Evolutionary conservation across 2,113 vertebrate species (phyloP), one percentile per base, ranked within the genome.

Genomic region (Hippoglossus stenolepis): DNA sequence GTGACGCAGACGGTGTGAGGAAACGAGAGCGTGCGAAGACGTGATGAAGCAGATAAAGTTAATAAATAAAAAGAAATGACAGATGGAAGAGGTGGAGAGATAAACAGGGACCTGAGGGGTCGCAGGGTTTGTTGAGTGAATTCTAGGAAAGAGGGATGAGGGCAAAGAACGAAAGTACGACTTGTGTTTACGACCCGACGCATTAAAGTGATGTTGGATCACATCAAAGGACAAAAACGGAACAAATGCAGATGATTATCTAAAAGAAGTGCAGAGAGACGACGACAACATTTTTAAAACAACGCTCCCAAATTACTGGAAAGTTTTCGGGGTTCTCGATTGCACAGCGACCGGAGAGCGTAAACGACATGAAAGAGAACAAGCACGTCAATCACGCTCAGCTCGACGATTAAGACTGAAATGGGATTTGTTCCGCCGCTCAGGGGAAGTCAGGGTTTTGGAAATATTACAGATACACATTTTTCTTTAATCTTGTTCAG

Each of bases 371-470:
- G 3, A 62, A 69, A 59, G 58, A 21, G 62, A 76, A 63, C 13
- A 40, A n/a, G 59, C 18, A 1, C 54, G 82, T 87, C 85, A 65
- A 62, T 82, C 78, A 76, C 1, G 38, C 75, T 81, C 24, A 53
- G 82, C 70, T 65, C 14, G 57, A 73, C 68, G 75, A 87, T 72
- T 66, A 75, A 81, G 67, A 49, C 66, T 15, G 10, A 23, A 69
- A 87, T 62, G 72, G 66, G 85, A 84, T 84, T 81, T 68, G 70
- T 77, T 56, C 15, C 14, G 77, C 74, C 45, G 31, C 28, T 28
- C 28, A 28, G 28, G 28, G 28, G 28, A 28, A 28, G n/a, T n/a
- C n/a, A n/a, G n/a, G n/a, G n/a, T n/a, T n/a, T n/a, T n/a, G n/a
- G n/a, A n/a, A n/a, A n/a, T n/a, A n/a, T n/a, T n/a, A n/a, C n/a